Evolutionary conservation across 2,797 vertebrate genomes (phyloP), one percentile per base, ranked within the genome.

Genomic region (Sylvia borin): DNA sequence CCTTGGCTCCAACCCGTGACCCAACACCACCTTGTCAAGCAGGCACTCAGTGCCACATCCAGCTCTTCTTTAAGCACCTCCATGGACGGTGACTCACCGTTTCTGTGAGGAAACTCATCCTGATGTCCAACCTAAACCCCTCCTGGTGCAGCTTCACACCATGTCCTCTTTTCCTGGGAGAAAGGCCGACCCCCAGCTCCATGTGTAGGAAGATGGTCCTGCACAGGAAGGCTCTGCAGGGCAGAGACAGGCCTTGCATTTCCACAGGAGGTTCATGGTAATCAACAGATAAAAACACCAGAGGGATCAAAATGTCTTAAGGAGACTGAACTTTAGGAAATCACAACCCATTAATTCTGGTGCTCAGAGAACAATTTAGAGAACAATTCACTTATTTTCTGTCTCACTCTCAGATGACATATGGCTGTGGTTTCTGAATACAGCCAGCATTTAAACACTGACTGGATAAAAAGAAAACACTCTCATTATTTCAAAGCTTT

Each of bases 41-140:
- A 53, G 62, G 31, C 19, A 20, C 31, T 54, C 53, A 32, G 19
- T 54, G 31, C 53, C 19, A 32, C 53, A 54, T 54, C 12, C 53
- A 54, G 19, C 5, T 32, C 19, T n/a, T n/a, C 55, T 27, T 24
- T 12, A 58, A 36, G 5, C 34, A 58, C 11, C 50, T 45, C 13
- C 65, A 34, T 17, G n/a, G 29, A 34, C 0, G 0, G 48, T 11
- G 53, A 20, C 31, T 25, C 45, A 36, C 13, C 3, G 0, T 7
- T 65, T 42, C 26, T 29, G 8, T 9, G 34, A 36, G 61, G 40
- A 66, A 36, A 60, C 48, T 27, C 34, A 27, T 54, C 47, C 47
- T 25, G 4, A 32, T 40, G 10, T 42, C 13, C 66, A 47, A 6
- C 38, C 51, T 24, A 13, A 65, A 53, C 53, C 53, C 25, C 11